Conservation (phyloP, 2,797 vertebrate genomes). For the Tragopan temminckii region DNA sequence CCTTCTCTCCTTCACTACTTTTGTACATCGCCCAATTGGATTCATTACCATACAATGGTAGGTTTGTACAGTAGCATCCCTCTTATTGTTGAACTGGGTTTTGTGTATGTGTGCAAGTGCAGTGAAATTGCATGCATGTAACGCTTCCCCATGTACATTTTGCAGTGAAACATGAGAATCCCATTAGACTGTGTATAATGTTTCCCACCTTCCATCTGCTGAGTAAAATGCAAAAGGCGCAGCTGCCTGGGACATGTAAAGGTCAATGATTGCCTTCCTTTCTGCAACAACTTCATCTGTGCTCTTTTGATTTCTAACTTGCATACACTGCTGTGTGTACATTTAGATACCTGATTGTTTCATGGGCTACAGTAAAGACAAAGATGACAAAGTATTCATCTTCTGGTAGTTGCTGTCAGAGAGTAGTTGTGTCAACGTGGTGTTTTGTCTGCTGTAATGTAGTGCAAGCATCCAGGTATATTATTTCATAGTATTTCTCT, state of each 20-base stretch:
- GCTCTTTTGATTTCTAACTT: not conserved
- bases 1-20: not conserved
- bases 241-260: not conserved
- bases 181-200: not conserved
- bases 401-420: not conserved
- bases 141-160: not conserved
- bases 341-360: not conserved
- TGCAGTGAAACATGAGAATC: conserved; percentile 1
- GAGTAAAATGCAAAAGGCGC: not conserved
- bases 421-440: not conserved
- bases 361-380: not conserved
- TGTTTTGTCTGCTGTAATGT: conserved; percentile 1
- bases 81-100: not conserved
- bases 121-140: not conserved
- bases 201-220: conserved; percentile 44
- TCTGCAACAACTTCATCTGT: not conserved
- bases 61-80: not conserved
- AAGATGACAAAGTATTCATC: not conserved
- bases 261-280: not conserved
- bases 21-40: accelerated
- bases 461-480: not conserved
- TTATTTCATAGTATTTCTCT: not conserved
- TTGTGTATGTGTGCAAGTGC: not conserved
- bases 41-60: not conserved
- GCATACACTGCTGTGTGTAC: not conserved